phyloP scores from a whole-genome alignment of 2,113 vertebrate species.

The Microcebus murinus region DNA sequence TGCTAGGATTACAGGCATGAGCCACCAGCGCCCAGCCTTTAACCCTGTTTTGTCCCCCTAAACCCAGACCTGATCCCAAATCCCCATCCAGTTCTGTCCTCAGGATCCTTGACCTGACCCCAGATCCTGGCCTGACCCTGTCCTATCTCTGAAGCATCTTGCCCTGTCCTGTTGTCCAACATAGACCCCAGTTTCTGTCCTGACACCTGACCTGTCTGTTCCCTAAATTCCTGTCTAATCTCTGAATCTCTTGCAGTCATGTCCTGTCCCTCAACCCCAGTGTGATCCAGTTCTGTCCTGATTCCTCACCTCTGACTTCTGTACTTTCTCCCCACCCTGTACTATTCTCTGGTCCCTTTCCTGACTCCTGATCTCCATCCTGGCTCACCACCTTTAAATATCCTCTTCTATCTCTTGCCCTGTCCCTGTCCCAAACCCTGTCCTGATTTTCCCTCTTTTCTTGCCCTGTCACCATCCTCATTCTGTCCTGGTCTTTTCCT shows the following conservation, averaged over 20 bases:
- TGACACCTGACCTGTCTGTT: conserved; percentile 27
- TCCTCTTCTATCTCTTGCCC: neutral
- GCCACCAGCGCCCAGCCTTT: too few species aligned
- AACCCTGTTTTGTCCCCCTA: neutral
- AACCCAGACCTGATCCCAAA: neutral
- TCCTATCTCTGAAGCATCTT: conserved; percentile 24
- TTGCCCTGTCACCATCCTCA: neutral
- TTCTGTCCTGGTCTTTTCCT: conserved; percentile 47
- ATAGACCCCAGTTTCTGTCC: neutral
- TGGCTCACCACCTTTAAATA: conserved; percentile 21
- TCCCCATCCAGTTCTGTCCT: neutral
- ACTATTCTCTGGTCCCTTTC: neutral
- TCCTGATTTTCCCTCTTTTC: conserved; percentile 19
- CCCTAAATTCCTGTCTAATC: conserved; percentile 1
- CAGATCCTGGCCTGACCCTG: neutral
- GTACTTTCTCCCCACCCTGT: neutral
- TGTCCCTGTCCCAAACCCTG: neutral
- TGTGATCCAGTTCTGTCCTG: conserved; percentile 9
- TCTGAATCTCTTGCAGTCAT: conserved; percentile 5
- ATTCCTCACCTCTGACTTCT: conserved; percentile 36
- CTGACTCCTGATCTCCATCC: neutral
- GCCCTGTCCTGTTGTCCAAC: neutral
- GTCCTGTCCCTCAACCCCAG: neutral
- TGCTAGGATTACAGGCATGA: too few species aligned
- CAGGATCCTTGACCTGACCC: neutral